A percentile compares a stretch with the other conserved stretches of the same genome.
phyloP scores from a whole-genome alignment of 2,113 vertebrate species.

The Cynopterus brachyotis region DNA sequence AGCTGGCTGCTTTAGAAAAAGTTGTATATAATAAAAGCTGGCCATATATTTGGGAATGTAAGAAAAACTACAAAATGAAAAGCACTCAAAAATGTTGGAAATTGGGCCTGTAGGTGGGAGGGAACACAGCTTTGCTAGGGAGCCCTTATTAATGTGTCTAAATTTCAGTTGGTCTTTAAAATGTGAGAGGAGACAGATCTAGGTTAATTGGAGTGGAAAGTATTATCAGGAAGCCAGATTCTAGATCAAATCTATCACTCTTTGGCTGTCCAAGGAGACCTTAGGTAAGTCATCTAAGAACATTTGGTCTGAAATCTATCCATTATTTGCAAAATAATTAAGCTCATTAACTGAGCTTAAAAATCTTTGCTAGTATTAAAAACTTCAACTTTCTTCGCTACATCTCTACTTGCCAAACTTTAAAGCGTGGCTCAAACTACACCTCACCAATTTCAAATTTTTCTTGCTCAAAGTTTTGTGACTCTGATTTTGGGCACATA shows the following conservation, averaged over 20 bases:
- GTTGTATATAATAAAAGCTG: neutral
- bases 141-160: neutral
- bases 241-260: neutral
- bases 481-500: neutral
- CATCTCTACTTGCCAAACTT: neutral
- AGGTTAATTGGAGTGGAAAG: neutral
- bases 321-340: neutral
- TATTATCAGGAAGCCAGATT: neutral
- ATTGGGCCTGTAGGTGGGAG: neutral
- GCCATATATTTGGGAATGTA: neutral
- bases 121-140: neutral
- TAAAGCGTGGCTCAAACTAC: neutral
- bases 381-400: neutral
- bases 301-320: neutral
- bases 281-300: neutral
- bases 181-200: neutral
- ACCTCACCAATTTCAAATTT: neutral
- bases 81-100: neutral
- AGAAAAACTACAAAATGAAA: neutral
- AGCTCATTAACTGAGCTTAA: neutral
- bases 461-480: neutral
- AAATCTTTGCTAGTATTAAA: neutral
- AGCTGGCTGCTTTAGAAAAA: neutral
- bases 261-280: neutral
- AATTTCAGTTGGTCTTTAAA: constrained; percentile 9